Evolutionary conservation across 1,140 invertebrate species (phyloP).

Genomic region (Rhagoletis zephyria): DNA sequence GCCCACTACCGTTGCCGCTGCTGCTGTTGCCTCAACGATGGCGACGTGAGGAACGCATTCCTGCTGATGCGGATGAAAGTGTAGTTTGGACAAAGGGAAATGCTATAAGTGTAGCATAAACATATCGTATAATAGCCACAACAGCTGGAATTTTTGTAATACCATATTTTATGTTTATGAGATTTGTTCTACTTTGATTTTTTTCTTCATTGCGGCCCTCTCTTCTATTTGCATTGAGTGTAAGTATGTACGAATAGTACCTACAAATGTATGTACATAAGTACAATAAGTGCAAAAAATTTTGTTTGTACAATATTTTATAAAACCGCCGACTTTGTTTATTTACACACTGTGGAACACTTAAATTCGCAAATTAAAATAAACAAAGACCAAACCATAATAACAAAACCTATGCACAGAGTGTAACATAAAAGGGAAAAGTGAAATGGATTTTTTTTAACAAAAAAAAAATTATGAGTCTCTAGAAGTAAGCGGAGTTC

Average conservation of each 20-base stretch:
- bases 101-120: not conserved
- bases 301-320: too few species aligned
- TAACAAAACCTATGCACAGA: not conserved
- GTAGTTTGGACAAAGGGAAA: not conserved
- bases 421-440: not conserved
- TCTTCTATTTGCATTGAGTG: conserved; percentile 14
- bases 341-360: not conserved
- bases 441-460: too few species aligned
- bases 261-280: too few species aligned
- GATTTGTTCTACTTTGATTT: not conserved
- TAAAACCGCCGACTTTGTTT: not conserved
- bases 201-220: not conserved
- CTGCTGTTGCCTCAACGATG: not conserved
- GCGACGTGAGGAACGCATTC: not conserved
- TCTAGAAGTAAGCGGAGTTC: too few species aligned
- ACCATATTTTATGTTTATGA: too few species aligned
- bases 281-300: too few species aligned
- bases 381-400: not conserved
- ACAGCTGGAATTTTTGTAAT: not conserved
- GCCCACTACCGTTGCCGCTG: not conserved
- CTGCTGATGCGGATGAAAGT: not conserved
- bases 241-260: not conserved
- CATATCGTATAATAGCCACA: not conserved
- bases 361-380: not conserved
- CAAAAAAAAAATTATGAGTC: not conserved